phyloP scores from a whole-genome alignment of 2,888 invertebrate genomes.

The Auanema sp. region DNA sequence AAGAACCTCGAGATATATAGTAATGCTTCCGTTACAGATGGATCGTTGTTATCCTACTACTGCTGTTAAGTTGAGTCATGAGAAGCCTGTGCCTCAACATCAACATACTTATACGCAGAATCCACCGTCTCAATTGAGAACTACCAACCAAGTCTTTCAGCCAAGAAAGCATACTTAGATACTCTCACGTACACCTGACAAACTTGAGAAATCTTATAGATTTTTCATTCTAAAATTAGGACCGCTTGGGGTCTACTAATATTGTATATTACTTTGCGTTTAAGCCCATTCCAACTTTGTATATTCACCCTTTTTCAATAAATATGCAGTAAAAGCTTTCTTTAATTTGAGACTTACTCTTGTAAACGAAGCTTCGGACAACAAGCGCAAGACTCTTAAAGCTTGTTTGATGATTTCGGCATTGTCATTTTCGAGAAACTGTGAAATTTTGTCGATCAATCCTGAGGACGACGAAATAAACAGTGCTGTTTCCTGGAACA shows the following conservation, averaged over 20 bases:
- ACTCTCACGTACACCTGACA: slow-evolving; percentile 3
- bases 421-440: neutral
- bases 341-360: neutral
- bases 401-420: neutral
- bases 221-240: neutral
- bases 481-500: neutral
- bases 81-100: slow-evolving; percentile 37
- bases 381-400: neutral
- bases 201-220: slow-evolving; percentile 4
- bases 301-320: neutral
- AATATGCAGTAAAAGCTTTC: neutral
- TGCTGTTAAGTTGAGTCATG: slow-evolving; percentile 38
- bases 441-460: neutral
- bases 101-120: slow-evolving; percentile 17
- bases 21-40: slow-evolving; percentile 27
- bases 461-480: neutral
- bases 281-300: neutral
- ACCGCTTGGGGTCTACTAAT: neutral
- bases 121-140: slow-evolving; percentile 17
- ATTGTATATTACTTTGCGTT: no score
- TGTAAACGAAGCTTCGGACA: neutral
- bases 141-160: slow-evolving; percentile 29
- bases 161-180: slow-evolving; percentile 37
- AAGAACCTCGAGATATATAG: neutral
- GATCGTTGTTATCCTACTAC: slow-evolving; percentile 41